Base-by-base conservation (phyloP, 2,888 invertebrate species). In the Scrobipalpa costella region DNA sequence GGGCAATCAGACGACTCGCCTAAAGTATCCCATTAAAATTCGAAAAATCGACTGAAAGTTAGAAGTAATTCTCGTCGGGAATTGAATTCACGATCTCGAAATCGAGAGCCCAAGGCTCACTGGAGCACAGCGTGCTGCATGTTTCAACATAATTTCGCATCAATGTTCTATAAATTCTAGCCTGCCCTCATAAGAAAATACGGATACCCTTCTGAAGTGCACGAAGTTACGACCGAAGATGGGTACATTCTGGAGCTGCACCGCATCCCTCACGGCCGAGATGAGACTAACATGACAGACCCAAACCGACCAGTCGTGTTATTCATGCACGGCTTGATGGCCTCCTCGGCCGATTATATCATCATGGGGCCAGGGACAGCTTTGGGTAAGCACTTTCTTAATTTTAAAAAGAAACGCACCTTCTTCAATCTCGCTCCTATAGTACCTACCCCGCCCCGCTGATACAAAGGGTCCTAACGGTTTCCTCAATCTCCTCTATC, bases 341-440 rank as follows among this genome's bases (percentile, higher is more conserved):
- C 94, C 17, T 93, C 94, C 13, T 94, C 95, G 0, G 92, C 94
- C 8, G 93, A 94, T 65, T 97, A 94, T 93, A 91, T 96, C 5
- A 84, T 95, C 66, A 93, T 95, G 83, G 94, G 94, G 0, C 94
- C 94, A 0, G 89, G 93, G 59, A 92, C 92, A 66, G 93, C 93
- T 50, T 81, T 95, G 13, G 94, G 94, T 94, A 81, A 62, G 63
- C 49, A 9, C 7, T 1, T 33, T 8, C 15, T 7, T n/a, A n/a
- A n/a, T n/a, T n/a, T n/a, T n/a, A n/a, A n/a, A n/a, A n/a, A n/a
- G n/a, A n/a, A n/a, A n/a, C n/a, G n/a, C n/a, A n/a, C n/a, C n/a
- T n/a, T n/a, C n/a, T n/a, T n/a, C n/a, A n/a, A n/a, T n/a, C n/a
- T n/a, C n/a, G n/a, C n/a, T n/a, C 15, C 7, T 47, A 47, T 47